Conservation (phyloP, 2,797 vertebrate species). For the Arnoldichthys spilopterus region DNA sequence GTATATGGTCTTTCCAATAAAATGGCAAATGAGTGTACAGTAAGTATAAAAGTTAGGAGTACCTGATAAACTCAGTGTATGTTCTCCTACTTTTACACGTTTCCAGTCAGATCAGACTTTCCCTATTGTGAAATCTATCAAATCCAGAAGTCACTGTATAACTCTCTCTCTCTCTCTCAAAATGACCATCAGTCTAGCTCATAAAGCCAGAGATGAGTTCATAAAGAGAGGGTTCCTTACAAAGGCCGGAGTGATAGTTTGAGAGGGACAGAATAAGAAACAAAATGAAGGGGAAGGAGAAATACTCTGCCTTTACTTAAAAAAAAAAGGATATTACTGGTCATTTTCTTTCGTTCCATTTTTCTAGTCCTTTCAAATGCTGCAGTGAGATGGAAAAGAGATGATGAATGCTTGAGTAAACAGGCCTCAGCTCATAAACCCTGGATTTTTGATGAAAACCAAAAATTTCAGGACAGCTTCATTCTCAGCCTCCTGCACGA, state of each 20-base stretch:
- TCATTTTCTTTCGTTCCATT: not conserved
- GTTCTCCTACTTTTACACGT: too few relatives aligned
- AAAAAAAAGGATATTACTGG: not conserved
- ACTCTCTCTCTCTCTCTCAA: not conserved
- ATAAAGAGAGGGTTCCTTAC: conserved; percentile 35
- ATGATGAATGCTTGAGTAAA: not conserved
- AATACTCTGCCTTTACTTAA: not conserved
- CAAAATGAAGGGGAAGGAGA: conserved; percentile 1
- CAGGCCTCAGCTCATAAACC: not conserved
- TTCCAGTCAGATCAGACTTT: not conserved
- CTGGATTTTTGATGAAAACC: not conserved
- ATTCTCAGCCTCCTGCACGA: not conserved
- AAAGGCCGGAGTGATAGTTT: not conserved
- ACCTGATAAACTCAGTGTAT: not conserved
- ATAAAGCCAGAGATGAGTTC: conserved; percentile 25
- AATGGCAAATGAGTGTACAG: too few relatives aligned
- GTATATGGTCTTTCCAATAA: too few relatives aligned
- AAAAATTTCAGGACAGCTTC: not conserved
- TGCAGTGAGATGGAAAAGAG: not conserved
- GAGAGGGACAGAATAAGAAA: not conserved
- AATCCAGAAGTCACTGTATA: not conserved
- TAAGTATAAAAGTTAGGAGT: too few relatives aligned
- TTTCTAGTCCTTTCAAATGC: not conserved
- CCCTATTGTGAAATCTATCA: not conserved
- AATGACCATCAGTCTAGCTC: conserved; percentile 11